Evolutionary conservation across 2,888 invertebrate species (phyloP).

Genomic region (Chaitophorus viminalis): DNA sequence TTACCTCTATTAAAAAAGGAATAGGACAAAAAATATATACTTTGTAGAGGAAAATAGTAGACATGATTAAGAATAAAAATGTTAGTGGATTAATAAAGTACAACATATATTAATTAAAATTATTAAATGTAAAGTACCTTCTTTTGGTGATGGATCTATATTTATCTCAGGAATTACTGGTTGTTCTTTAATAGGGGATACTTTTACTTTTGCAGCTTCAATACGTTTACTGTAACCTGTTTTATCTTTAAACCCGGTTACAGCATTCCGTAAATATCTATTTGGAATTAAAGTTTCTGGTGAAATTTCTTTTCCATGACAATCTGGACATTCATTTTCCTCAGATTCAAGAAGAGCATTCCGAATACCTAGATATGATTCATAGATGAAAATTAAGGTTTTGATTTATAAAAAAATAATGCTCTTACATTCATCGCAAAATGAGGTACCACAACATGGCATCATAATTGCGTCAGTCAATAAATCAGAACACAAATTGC

Average conservation of each 20-base stretch:
- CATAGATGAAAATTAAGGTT: conserved; percentile 10
- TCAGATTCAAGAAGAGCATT: conserved; percentile 89
- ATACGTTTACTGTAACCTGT: conserved; percentile 76
- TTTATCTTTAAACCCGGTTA: conserved; percentile 89
- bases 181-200: conserved; percentile 33
- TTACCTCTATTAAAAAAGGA: too few relatives aligned
- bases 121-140: conserved; percentile 20
- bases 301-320: conserved; percentile 90
- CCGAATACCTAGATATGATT: conserved; percentile 77
- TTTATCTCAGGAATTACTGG: background rate
- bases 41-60: background rate
- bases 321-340: conserved; percentile 94
- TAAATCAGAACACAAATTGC: conserved; percentile 91
- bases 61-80: conserved; percentile 21
- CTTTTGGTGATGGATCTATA: conserved; percentile 37
- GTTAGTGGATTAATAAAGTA: background rate
- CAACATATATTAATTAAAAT: conserved; percentile 18
- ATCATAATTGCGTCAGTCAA: conserved; percentile 97
- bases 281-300: conserved; percentile 94
- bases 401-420: background rate
- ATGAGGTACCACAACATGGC: conserved; percentile 97
- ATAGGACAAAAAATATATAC: too few relatives aligned
- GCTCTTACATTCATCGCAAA: conserved; percentile 95
- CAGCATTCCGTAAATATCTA: conserved; percentile 87
- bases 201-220: conserved; percentile 51